Evolutionary conservation across 2,113 vertebrate genomes (phyloP), one percentile per base, ranked within the genome.

Genomic region (Oreochromis tanganicae): DNA sequence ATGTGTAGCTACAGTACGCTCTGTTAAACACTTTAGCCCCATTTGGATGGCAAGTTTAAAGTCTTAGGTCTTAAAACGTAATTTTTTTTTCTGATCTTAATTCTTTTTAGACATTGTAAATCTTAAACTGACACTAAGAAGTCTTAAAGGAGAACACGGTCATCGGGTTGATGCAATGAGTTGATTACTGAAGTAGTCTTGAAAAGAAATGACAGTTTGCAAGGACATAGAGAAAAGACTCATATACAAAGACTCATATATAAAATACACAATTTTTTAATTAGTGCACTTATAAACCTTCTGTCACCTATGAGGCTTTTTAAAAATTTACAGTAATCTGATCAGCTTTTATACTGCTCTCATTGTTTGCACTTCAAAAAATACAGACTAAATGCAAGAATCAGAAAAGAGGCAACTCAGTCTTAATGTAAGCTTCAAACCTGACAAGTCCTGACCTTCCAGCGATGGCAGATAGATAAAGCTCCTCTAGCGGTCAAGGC

Each of bases 101-200:
- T 93, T 96, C 93, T 95, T 94, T 94, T 93, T 83, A 89, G 88
- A 96, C 93, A 94, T 95, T 95, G 92, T 94, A 96, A 96, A 97
- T 94, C 93, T 96, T 96, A 94, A 95, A 96, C 87, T 88, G 95
- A 95, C 92, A 95, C 95, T 92, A 96, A 92, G 94, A 96, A 96
- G 97, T 97, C 97, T 97, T 97, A 97, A 97, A 95, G 85, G 63
- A 66, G 85, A 94, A 91, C 90, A 89, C 68, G 82, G 89, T 83
- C 88, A 92, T 91, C 36, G 88, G 86, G 93, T 91, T 93, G 87
- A 93, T 87, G 94, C 91, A 87, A 85, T 90, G 93, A 93, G 80
- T 89, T 94, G 86, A 93, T 95, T 94, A 95, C 94, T 92, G 91
- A 87, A 73, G 88, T 85, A 93, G 95, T 96, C 96, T 95, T 96